These are phyloP conservation scores for Hemicrepidius hirtus DNA, from an alignment of 2,888 invertebrate species.

Conservation along the genomic window DNA sequence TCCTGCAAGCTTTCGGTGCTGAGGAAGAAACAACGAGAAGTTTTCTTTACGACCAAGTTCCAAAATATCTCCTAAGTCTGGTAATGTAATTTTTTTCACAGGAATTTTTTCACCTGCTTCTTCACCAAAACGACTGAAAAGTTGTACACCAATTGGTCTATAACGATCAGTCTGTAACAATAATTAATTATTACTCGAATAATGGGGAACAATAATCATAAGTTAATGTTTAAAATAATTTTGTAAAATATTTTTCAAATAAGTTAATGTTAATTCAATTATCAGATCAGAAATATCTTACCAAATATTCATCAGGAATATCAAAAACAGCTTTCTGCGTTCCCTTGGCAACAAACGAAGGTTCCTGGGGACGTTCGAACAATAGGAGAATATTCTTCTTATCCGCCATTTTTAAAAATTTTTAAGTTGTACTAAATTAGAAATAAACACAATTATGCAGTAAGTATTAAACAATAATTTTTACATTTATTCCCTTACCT, in stretches of 20 bases:
- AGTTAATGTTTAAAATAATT: too few relatives aligned
- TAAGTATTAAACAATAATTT: too few relatives aligned
- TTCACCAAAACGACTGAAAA: conserved; percentile 78
- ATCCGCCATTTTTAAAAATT: conserved; percentile 65
- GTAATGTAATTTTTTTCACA: conserved; percentile 75
- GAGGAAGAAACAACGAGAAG: conserved; percentile 86
- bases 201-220: too few relatives aligned
- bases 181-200: too few relatives aligned
- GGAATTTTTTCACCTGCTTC: conserved; percentile 74
- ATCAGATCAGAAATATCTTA: too few relatives aligned
- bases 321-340: conserved; percentile 78
- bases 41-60: conserved; percentile 77
- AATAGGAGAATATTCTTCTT: conserved; percentile 77
- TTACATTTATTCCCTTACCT: too few relatives aligned
- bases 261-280: too few relatives aligned
- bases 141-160: conserved; percentile 74
- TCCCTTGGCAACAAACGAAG: conserved; percentile 85
- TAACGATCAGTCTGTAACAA: conserved; percentile 73
- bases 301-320: conserved; percentile 77
- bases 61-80: conserved; percentile 76
- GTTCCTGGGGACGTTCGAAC: conserved; percentile 85
- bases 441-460: too few relatives aligned
- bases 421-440: too few relatives aligned
- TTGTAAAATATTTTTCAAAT: too few relatives aligned
- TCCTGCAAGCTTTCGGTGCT: conserved; percentile 82